Evolutionary conservation across 2,797 vertebrate genomes (phyloP).

Genomic region (Acanthurus leucopareius): DNA sequence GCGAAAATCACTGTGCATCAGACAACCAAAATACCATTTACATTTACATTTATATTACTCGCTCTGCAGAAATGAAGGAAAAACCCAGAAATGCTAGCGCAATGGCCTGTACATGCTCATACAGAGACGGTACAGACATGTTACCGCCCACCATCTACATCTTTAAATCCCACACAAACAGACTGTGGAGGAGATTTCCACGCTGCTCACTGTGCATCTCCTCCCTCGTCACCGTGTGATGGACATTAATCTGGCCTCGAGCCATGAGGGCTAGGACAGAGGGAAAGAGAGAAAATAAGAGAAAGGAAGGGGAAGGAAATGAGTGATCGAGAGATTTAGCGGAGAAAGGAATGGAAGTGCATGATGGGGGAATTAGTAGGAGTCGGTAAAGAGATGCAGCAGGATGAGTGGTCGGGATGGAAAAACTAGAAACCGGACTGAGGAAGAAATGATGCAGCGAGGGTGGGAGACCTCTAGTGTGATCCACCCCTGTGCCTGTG

Average conservation of each 20-base stretch:
- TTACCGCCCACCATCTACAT: slow-evolving; percentile 1
- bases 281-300: slow-evolving; percentile 31
- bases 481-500: slow-evolving; percentile 4
- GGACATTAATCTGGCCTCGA: slow-evolving; percentile 45
- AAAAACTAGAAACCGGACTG: background rate
- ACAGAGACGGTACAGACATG: background rate
- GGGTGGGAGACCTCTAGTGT: slow-evolving; percentile 15
- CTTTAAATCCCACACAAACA: slow-evolving; percentile 19
- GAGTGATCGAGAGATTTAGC: slow-evolving; percentile 25
- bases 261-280: slow-evolving; percentile 15
- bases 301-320: slow-evolving; percentile 31
- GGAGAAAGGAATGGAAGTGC: slow-evolving; percentile 5
- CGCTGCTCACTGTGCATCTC: background rate
- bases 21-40: background rate
- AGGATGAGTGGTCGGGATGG: slow-evolving; percentile 4
- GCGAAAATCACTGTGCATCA: slow-evolving; percentile 20
- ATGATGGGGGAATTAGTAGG: slow-evolving; percentile 25
- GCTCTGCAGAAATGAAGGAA: slow-evolving; percentile 14
- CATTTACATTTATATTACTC: slow-evolving; percentile 24
- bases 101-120: background rate
- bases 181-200: background rate
- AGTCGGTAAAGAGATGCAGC: slow-evolving; percentile 8
- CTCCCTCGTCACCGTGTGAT: slow-evolving; percentile 35
- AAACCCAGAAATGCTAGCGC: background rate
- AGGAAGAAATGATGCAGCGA: slow-evolving; percentile 8